phyloP scores from a whole-genome alignment of 2,888 invertebrate genomes.

The Cryptus viduatorius region DNA sequence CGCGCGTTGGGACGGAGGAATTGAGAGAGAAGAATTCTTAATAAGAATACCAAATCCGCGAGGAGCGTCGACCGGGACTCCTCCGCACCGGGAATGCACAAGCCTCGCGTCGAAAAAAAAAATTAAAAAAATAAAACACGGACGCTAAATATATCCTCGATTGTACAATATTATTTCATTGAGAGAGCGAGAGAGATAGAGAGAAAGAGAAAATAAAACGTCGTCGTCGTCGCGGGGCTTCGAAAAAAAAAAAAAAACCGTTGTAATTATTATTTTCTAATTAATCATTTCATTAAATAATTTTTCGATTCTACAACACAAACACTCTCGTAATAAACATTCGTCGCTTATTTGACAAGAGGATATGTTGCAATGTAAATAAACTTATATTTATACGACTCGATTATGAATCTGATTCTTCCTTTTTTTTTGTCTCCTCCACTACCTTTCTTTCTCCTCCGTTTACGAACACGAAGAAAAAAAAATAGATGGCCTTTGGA shows the following conservation, averaged over 20 bases:
- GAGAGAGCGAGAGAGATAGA: constrained; percentile 46
- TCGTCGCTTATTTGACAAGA: constrained; percentile 80
- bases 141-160: constrained; percentile 66
- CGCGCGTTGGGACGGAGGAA: constrained; percentile 42
- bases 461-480: neutral
- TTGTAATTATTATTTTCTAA: constrained; percentile 82
- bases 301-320: constrained; percentile 61
- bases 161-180: constrained; percentile 71
- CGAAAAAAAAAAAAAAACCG: constrained; percentile 69
- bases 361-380: constrained; percentile 84
- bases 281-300: constrained; percentile 58
- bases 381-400: constrained; percentile 84
- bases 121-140: constrained; percentile 38
- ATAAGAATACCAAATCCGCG: constrained; percentile 62
- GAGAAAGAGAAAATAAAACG: constrained; percentile 21
- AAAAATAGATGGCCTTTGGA: neutral
- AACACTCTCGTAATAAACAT: constrained; percentile 79
- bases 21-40: constrained; percentile 43
- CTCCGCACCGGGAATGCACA: constrained; percentile 63
- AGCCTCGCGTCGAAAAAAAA: constrained; percentile 52
- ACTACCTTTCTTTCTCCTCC: neutral
- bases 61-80: constrained; percentile 49
- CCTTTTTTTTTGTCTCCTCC: neutral
- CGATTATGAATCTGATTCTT: constrained; percentile 45
- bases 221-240: constrained; percentile 54